Evolutionary conservation across 1,140 invertebrate genomes (phyloP), one percentile per base, ranked within the genome.

Genomic region (Coboldia fuscipes): DNA sequence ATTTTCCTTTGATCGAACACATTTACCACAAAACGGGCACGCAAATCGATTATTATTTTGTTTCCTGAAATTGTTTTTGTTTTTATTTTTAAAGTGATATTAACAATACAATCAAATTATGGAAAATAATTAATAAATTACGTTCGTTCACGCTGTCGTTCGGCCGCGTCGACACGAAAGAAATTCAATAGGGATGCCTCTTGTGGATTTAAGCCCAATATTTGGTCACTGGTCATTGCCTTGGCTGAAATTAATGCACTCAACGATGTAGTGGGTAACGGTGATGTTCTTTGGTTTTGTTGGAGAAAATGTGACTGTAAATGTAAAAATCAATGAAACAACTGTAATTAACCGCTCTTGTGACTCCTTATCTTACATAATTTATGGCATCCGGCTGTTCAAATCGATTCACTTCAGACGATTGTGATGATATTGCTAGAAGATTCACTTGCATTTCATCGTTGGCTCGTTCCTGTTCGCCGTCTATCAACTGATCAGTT

Each of bases 21-120:
- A 83, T 50, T 86, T 88, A 30, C 80, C 79, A 49, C 83, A 88
- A 45, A 84, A 85, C 2, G 80, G 80, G 49, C 82, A 86, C 4
- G 80, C 76, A 47, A 85, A 85, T 33, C 74, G 53, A 28, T 14
- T 32, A 16, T 27, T n/a, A n/a, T n/a, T 23, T 33, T 23, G n/a
- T n/a, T n/a, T n/a, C n/a, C n/a, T 12, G 28, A 9, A n/a, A 7
- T 9, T 7, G 6, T 23, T 23, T 23, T 23, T 23, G 6, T 23
- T 23, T 7, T 7, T 23, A 23, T 23, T 23, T 23, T 23, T 8
- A 29, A 5, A 13, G 14, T 6, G 6, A 13, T 29, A 8, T 8
- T 5, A n/a, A 5, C 10, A 29, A 29, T 6, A 29, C 10, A 29
- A 8, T 13, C 7, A n/a, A n/a, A n/a, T n/a, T n/a, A n/a, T n/a